Percentiles rank a stretch among this genome's conserved stretches.
Conservation (phyloP, 2,113 vertebrate species). For the Podarcis cretensis region DNA sequence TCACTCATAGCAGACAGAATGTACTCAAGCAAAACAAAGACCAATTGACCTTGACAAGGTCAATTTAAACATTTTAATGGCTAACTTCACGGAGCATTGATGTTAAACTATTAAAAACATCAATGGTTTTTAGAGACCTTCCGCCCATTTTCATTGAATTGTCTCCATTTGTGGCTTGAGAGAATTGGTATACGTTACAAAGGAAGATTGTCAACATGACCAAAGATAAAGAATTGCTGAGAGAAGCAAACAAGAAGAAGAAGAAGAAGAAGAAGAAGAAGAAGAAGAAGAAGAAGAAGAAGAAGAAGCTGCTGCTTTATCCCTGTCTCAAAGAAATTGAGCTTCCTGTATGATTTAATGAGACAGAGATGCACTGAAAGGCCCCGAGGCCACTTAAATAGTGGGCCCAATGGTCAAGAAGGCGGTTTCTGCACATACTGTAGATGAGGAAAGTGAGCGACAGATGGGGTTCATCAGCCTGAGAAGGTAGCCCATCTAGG, state of each 20-base stretch:
- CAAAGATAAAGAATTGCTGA: background rate
- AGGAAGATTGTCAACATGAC: background rate
- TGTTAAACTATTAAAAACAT: background rate
- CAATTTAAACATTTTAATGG: background rate
- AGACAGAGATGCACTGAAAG: background rate
- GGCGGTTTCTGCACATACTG: too few relatives aligned
- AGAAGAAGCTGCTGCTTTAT: too few relatives aligned
- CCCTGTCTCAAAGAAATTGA: background rate
- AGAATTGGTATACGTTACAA: background rate
- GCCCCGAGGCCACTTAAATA: background rate
- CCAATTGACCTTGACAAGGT: constrained; percentile 5
- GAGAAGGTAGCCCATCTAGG: too few relatives aligned
- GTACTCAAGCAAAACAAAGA: background rate
- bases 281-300: too few relatives aligned
- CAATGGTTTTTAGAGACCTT: background rate
- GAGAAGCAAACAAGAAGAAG: background rate
- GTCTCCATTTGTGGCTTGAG: background rate
- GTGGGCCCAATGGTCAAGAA: too few relatives aligned
- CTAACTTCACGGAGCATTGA: background rate
- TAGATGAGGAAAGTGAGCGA: too few relatives aligned
- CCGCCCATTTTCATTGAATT: background rate
- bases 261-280: too few relatives aligned
- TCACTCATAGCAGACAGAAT: background rate
- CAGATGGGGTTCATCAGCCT: too few relatives aligned
- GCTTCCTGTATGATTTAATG: background rate